phyloP scores from a whole-genome alignment of 2,113 vertebrate genomes.

The Colinus virginianus region DNA sequence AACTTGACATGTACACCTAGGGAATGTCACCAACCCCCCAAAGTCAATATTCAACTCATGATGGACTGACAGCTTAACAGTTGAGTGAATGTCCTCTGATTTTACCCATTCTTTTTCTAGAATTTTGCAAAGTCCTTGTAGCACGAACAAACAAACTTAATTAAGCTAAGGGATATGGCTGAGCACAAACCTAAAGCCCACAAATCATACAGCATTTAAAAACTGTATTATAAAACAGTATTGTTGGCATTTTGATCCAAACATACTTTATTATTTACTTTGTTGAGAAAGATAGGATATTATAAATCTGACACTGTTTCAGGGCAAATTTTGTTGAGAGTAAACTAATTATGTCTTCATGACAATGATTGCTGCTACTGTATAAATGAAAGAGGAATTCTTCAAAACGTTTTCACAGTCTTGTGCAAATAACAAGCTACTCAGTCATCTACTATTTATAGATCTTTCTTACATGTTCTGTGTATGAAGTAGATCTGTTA shows the following conservation, averaged over 20 bases:
- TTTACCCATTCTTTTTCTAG: constrained; percentile 61
- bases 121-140: constrained; percentile 51
- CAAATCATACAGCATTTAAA: not conserved
- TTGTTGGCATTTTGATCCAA: not conserved
- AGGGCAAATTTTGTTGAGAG: not conserved
- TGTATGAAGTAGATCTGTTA: not conserved
- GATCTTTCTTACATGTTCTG: not conserved
- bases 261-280: not conserved
- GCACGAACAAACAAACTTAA: constrained; percentile 63
- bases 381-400: not conserved
- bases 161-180: constrained; percentile 56
- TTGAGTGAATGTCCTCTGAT: constrained; percentile 64
- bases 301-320: not conserved
- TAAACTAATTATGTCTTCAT: not conserved
- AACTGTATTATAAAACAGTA: not conserved
- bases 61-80: constrained; percentile 71
- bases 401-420: not conserved
- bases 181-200: constrained; percentile 45
- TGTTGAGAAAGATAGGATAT: not conserved
- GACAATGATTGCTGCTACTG: not conserved
- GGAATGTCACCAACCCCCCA: constrained; percentile 62
- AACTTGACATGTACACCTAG: constrained; percentile 67
- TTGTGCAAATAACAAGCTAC: not conserved
- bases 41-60: constrained; percentile 80
- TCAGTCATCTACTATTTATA: not conserved